Evolutionary conservation across 1,140 invertebrate genomes (phyloP).

Genomic region (Palaemon carinicauda): DNA sequence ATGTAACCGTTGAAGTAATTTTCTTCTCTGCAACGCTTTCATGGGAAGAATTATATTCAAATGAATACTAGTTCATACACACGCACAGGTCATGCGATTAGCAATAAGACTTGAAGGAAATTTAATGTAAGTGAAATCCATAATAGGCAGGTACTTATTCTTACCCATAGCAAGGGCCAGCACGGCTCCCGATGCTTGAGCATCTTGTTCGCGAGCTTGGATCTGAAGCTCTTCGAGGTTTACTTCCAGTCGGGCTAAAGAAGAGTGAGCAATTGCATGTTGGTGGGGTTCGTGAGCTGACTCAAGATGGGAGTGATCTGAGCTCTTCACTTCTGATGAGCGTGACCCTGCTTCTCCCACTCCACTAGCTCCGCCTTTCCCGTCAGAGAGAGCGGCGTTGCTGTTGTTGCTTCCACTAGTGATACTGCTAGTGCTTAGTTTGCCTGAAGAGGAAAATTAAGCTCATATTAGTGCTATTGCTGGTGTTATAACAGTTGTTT

Average conservation of each 20-base stretch:
- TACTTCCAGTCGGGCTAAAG: slow-evolving; percentile 56
- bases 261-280: slow-evolving; percentile 46
- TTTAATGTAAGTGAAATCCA: too few relatives aligned
- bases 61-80: too few relatives aligned
- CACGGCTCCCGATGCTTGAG: slow-evolving; percentile 74
- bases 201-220: slow-evolving; percentile 55
- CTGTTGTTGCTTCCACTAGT: background rate
- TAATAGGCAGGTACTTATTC: background rate
- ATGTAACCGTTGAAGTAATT: too few relatives aligned
- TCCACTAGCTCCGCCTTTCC: background rate
- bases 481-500: too few relatives aligned
- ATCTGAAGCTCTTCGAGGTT: slow-evolving; percentile 60
- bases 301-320: background rate
- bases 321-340: background rate
- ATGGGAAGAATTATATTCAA: too few relatives aligned
- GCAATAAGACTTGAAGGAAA: too few relatives aligned
- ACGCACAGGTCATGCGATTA: too few relatives aligned
- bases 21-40: too few relatives aligned
- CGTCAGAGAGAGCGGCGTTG: background rate
- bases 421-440: background rate
- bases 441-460: too few relatives aligned
- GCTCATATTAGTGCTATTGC: too few relatives aligned
- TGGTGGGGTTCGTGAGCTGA: background rate
- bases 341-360: background rate
- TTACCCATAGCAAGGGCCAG: slow-evolving; percentile 81